A percentile compares a stretch with the other conserved stretches of the same genome.
Evolutionary conservation across 1,140 invertebrate genomes (phyloP).

Genomic region (Musca domestica): DNA sequence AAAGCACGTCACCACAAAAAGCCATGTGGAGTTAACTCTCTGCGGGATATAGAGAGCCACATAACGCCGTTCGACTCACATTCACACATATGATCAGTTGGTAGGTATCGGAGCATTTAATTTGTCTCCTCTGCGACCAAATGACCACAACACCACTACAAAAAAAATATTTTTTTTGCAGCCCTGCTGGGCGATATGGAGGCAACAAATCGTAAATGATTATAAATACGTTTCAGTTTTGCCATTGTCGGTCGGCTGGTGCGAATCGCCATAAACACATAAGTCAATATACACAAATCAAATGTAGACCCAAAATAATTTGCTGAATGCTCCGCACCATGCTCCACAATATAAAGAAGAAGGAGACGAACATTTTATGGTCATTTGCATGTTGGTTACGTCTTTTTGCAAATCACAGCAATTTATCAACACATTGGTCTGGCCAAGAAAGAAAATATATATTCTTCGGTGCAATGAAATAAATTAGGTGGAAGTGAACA

Average conservation of each 20-base stretch:
- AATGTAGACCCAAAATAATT: too few relatives aligned
- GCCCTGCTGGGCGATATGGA: neutral
- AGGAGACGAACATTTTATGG: slow-evolving; percentile 10
- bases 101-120: too few relatives aligned
- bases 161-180: neutral
- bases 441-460: too few relatives aligned
- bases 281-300: slow-evolving; percentile 9
- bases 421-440: slow-evolving; percentile 14
- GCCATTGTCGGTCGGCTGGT: neutral
- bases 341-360: neutral
- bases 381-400: slow-evolving; percentile 17
- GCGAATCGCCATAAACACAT: neutral
- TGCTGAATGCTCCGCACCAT: too few relatives aligned
- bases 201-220: slow-evolving; percentile 20
- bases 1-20: too few relatives aligned
- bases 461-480: too few relatives aligned
- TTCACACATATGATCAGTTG: neutral
- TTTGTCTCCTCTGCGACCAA: neutral
- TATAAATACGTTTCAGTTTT: slow-evolving; percentile 15
- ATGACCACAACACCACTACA: neutral
- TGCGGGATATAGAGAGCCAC: slow-evolving; percentile 12
- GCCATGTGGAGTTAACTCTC: neutral
- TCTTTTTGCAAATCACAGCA: slow-evolving; percentile 15
- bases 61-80: slow-evolving; percentile 1
- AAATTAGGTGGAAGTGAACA: too few relatives aligned